Conservation (phyloP, 2,113 vertebrate genomes). For the Cheilinus undulatus region DNA sequence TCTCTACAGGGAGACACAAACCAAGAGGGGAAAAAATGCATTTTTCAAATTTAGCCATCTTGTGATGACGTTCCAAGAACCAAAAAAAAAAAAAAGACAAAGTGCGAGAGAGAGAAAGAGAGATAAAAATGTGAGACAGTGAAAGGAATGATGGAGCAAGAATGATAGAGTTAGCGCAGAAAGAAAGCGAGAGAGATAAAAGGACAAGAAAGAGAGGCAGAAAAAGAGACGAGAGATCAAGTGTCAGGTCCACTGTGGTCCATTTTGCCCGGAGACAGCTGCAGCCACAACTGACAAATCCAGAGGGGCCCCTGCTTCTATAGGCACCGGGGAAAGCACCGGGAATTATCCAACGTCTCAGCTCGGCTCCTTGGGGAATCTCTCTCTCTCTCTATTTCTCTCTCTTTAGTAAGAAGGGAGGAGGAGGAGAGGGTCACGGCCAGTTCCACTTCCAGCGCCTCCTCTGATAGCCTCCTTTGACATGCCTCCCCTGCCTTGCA, state of each 20-base stretch:
- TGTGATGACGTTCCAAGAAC: background rate
- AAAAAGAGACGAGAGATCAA: constrained; percentile 74
- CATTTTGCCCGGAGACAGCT: constrained; percentile 82
- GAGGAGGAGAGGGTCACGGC: constrained; percentile 51
- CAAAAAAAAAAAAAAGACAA: background rate
- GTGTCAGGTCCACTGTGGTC: constrained; percentile 82
- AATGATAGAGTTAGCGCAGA: constrained; percentile 45
- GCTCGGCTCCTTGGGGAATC: constrained; percentile 75
- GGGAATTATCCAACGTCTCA: constrained; percentile 76
- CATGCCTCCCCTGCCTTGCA: constrained; percentile 1
- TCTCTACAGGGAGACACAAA: background rate
- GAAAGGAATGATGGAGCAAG: constrained; percentile 69
- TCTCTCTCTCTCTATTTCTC: constrained; percentile 36
- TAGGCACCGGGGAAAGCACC: constrained; percentile 81
- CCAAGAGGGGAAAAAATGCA: background rate
- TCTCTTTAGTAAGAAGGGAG: constrained; percentile 33
- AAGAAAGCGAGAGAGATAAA: constrained; percentile 64
- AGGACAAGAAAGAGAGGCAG: constrained; percentile 63
- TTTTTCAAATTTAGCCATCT: constrained; percentile 3
- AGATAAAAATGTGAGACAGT: constrained; percentile 48
- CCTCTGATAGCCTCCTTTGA: constrained; percentile 43
- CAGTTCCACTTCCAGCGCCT: constrained; percentile 60
- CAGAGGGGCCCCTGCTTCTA: constrained; percentile 79
- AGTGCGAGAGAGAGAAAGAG: background rate
- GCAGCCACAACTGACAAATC: constrained; percentile 83